Evolutionary conservation across 1,140 invertebrate species (phyloP), one percentile per base, ranked within the genome.

Genomic region (Drosophila ironensis): DNA sequence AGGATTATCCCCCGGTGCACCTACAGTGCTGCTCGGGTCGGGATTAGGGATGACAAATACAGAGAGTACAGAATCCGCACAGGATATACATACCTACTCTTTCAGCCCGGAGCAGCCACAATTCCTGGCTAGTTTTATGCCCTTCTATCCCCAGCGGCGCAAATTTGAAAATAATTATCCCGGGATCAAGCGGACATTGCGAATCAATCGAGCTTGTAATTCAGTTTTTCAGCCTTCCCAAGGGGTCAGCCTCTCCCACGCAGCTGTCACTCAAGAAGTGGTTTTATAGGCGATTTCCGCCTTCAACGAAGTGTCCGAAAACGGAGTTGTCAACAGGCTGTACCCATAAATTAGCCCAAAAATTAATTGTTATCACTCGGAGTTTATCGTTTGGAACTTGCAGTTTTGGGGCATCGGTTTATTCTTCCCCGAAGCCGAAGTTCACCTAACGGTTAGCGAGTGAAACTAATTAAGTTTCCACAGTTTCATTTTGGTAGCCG

Each of bases 401-500:
- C 72, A 63, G 51, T 66, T 80, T 45, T 67, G 8, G 8, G 14
- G 14, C 2, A 8, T 25, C n/a, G n/a, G n/a, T 11, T 25, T 19
- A 28, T 30, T 53, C n/a, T 16, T 14, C 22, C 20, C 24, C 30
- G 22, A 42, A 27, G 37, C 38, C 9, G 22, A 16, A 42, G 52
- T 40, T 37, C 20, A 47, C 30, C 60, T n/a, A n/a, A n/a, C n/a
- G n/a, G 60, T 46, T 67, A 72, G 40, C 78, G 67, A 45, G 35
- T 59, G 24, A 74, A 78, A 78, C 78, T 84, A 84, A 84, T 84
- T 84, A 84, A 84, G 80, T 86, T 84, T 84, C 78, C 70, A 78
- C 70, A 73, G 80, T 81, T 57, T 51, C 51, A 70, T 70, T 69
- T 63, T 61, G 54, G 59, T 63, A 63, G 59, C 45, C 52, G 52